Evolutionary conservation across 2,888 invertebrate species (phyloP).

Genomic region (Odontocolon sp.): DNA sequence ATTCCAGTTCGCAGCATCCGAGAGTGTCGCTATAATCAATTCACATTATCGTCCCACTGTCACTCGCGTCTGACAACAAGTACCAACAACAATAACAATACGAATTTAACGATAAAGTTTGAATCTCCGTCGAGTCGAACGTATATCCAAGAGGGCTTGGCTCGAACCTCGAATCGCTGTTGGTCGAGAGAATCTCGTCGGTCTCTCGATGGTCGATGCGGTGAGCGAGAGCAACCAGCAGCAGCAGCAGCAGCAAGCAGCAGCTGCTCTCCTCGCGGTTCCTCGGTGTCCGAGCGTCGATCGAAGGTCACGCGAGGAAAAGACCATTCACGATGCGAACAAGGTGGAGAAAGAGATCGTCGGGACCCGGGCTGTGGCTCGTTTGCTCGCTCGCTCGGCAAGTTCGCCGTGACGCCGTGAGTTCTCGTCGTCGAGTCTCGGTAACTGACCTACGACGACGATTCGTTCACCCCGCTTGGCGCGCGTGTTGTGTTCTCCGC

Average conservation of each 20-base stretch:
- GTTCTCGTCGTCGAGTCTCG: constrained; percentile 57
- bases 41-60: background rate
- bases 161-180: constrained; percentile 8
- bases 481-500: constrained; percentile 15
- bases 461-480: constrained; percentile 64
- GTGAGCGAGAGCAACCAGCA: constrained; percentile 2
- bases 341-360: constrained; percentile 49
- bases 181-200: constrained; percentile 19
- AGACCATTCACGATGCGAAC: constrained; percentile 52
- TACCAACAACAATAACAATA: too few species aligned
- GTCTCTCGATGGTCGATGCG: constrained; percentile 11
- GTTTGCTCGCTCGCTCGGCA: constrained; percentile 32
- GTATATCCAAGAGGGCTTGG: background rate
- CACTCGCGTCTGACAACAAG: constrained; percentile 12
- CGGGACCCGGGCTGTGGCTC: constrained; percentile 11
- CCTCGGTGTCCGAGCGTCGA: constrained; percentile 37
- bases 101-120: too few species aligned
- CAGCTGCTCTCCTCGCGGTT: constrained; percentile 21
- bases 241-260: too few species aligned
- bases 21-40: background rate
- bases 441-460: constrained; percentile 68
- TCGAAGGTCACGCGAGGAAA: constrained; percentile 55
- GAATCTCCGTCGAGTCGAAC: background rate
- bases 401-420: constrained; percentile 44
- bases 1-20: background rate